A percentile compares a stretch with the other conserved stretches of the same genome.
These are phyloP conservation scores for Lerema accius DNA, from an alignment of 1,140 invertebrate species.

Conservation along the genomic window DNA sequence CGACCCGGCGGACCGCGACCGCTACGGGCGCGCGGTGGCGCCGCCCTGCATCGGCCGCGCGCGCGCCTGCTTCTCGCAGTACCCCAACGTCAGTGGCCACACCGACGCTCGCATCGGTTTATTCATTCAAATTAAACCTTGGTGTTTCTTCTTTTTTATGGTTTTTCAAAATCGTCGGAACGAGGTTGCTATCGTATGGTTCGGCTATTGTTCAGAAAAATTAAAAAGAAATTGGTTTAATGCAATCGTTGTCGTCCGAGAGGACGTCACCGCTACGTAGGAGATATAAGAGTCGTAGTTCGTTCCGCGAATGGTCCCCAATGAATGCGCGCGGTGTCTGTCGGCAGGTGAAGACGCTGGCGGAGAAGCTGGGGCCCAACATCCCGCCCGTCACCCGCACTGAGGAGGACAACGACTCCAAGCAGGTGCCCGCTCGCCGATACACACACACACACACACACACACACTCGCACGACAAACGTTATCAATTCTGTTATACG, in stretches of 20 bases:
- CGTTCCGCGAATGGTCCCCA: no score
- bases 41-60: constrained; percentile 61
- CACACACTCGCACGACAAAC: no score
- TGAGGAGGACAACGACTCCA: not conserved
- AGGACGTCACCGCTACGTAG: constrained; percentile 1
- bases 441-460: no score
- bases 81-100: constrained; percentile 56
- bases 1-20: constrained; percentile 66
- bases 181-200: no score
- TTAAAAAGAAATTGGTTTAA: no score
- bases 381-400: constrained; percentile 45
- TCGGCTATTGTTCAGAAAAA: no score
- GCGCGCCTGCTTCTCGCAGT: constrained; percentile 69
- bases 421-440: constrained; percentile 1
- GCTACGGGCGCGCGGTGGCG: constrained; percentile 66
- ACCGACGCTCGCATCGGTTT: no score
- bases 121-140: no score
- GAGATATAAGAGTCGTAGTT: constrained; percentile 26
- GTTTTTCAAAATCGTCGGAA: no score
- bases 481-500: no score
- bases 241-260: no score
- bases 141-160: no score
- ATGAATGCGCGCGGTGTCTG: constrained; percentile 30
- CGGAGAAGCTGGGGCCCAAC: constrained; percentile 57
- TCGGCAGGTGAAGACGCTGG: constrained; percentile 48